Base-by-base conservation (phyloP, 2,797 vertebrate genomes). In the Tauraco hartlaubi region DNA sequence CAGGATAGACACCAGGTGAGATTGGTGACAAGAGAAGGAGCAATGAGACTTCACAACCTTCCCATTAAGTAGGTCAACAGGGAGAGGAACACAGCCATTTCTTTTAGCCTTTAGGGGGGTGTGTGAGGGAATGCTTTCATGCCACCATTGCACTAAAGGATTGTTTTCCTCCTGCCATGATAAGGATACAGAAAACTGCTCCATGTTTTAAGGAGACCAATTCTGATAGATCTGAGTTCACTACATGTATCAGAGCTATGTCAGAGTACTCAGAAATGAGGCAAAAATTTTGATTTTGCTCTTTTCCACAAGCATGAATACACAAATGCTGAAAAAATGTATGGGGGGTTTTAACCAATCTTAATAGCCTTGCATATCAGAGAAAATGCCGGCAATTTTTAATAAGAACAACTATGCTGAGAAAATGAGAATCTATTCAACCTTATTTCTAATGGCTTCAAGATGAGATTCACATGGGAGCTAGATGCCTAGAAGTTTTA, bases 351-450 rank as follows among this genome's bases (percentile, higher is more conserved):
- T 81, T 58, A 63, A 68, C 15, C 43, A 66, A 6, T 37, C 5
- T 55, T 58, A 7, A 44, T 22, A 92, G 51, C 15, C 20, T 62
- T 72, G 18, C 55, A 10, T 73, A 46, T 21, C 29, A 88, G 51
- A 90, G 64, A 59, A 74, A 93, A 80, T 23, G 9, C 5, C 48
- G 83, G 28, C 33, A 66, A 51, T 61, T 90, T 87, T 85, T 85
- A 69, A 71, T 67, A 23, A 82, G 52, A 64, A 90, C 39, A 83
- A 48, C 29, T 67, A 35, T 5, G 5, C 12, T 62, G 41, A 63
- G 80, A 95, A 96, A 96, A 48, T 9, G 2, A 78, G 44, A 77
- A 41, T 25, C 12, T 75, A 29, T 89, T 96, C 46, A 69, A 35
- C 31, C 31, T 41, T 62, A 28, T 39, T 83, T 21, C 39, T 76